These are phyloP conservation scores for Lepilemur septentrionalis DNA, from an alignment of 2,797 vertebrate species.

Conservation along the genomic window DNA sequence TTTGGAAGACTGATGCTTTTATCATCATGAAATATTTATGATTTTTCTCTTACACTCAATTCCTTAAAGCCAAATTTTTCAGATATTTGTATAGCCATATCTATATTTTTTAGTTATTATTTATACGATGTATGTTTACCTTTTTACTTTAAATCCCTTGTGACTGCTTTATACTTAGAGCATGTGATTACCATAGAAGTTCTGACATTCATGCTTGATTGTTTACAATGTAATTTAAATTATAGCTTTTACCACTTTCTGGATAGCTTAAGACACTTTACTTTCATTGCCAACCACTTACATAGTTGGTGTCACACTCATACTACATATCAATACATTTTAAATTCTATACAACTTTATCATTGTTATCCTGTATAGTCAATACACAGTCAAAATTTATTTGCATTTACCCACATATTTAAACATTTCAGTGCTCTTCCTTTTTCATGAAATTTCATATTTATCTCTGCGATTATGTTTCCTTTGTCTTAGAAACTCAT, in stretches of 20 bases:
- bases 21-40: not conserved
- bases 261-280: not conserved
- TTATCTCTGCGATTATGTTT: not conserved
- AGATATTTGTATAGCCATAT: not conserved
- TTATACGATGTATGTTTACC: not conserved
- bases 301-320: not conserved
- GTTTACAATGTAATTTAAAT: not conserved
- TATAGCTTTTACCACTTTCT: not conserved
- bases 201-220: not conserved
- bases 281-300: not conserved
- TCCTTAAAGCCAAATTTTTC: not conserved
- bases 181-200: not conserved
- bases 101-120: not conserved
- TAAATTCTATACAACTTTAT: not conserved
- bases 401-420: not conserved
- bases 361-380: not conserved
- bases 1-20: not conserved
- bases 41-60: not conserved
- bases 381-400: not conserved
- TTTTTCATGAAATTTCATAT: not conserved
- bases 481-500: not conserved
- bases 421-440: not conserved
- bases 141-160: not conserved
- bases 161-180: not conserved
- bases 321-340: not conserved